Evolutionary conservation across 2,797 vertebrate genomes (phyloP).

Genomic region (Brotogeris chrysoptera): DNA sequence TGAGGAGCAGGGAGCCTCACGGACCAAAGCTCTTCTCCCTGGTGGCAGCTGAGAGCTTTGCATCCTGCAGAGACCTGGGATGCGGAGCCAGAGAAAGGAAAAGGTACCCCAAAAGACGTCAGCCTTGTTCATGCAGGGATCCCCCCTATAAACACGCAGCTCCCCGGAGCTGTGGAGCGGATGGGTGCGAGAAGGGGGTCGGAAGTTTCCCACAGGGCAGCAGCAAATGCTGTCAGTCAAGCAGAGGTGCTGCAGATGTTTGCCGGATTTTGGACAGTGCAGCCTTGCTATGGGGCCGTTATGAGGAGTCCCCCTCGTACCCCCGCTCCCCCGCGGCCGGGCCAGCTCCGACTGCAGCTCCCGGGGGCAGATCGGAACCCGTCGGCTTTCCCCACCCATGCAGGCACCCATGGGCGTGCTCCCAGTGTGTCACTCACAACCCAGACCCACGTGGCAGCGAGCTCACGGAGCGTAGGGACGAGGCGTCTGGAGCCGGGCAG

Average conservation of each 20-base stretch:
- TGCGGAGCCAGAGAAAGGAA: background rate
- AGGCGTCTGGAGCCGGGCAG: background rate
- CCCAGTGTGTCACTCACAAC: too few relatives aligned
- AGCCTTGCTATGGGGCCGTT: background rate
- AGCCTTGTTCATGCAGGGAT: background rate
- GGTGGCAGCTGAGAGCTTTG: background rate
- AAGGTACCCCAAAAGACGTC: background rate
- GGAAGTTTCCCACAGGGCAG: background rate
- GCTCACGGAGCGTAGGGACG: background rate
- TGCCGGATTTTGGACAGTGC: background rate
- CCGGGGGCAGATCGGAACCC: background rate
- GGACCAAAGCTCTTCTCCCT: background rate
- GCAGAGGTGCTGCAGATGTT: background rate
- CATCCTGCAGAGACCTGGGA: background rate
- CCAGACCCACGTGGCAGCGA: background rate
- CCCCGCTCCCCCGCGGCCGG: fast-evolving
- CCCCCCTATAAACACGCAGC: fast-evolving
- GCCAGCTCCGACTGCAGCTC: background rate
- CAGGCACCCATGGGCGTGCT: fast-evolving
- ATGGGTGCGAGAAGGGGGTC: fast-evolving
- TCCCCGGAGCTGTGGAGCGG: background rate
- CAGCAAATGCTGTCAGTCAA: background rate
- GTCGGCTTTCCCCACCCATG: fast-evolving
- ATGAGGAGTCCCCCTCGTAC: background rate
- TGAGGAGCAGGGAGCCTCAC: background rate